These are phyloP conservation scores for Zoroaster sp. DNA, from an alignment of 53 echinoderm and acorn worm species.

Conservation along the genomic window DNA sequence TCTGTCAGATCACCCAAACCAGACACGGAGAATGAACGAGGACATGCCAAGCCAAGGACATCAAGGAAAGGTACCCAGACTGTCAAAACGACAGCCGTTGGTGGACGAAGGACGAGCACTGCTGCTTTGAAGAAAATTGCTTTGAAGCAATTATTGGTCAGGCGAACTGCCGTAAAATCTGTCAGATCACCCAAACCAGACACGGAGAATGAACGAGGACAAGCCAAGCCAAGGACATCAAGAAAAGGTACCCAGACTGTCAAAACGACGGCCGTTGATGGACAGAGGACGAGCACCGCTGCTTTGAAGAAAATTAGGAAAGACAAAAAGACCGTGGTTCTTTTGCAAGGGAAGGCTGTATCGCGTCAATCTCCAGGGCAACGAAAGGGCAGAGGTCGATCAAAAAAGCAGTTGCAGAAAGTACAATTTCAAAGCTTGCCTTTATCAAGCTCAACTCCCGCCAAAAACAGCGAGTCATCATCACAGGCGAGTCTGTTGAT, in stretches of 20 bases:
- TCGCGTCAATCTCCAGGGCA: background rate
- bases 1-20: background rate
- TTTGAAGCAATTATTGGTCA: too few relatives aligned
- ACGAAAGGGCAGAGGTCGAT: background rate
- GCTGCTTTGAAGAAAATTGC: background rate
- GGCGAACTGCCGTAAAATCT: background rate
- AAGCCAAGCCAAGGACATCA: background rate
- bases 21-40: background rate
- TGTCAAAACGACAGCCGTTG: background rate
- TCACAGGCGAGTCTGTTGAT: conserved; percentile 6
- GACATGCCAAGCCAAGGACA: background rate
- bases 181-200: background rate
- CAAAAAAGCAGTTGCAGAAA: background rate
- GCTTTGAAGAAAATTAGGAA: background rate
- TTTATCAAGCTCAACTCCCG: background rate
- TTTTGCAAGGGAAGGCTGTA: background rate
- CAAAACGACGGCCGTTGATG: background rate
- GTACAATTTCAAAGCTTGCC: background rate
- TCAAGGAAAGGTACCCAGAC: conserved; percentile 26
- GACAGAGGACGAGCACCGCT: background rate
- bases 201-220: background rate
- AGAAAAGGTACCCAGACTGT: conserved; percentile 25
- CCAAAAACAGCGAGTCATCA: background rate
- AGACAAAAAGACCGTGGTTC: background rate
- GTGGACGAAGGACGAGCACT: background rate